Conservation (phyloP, 2,888 invertebrate genomes). For the Lapara coniferarum region DNA sequence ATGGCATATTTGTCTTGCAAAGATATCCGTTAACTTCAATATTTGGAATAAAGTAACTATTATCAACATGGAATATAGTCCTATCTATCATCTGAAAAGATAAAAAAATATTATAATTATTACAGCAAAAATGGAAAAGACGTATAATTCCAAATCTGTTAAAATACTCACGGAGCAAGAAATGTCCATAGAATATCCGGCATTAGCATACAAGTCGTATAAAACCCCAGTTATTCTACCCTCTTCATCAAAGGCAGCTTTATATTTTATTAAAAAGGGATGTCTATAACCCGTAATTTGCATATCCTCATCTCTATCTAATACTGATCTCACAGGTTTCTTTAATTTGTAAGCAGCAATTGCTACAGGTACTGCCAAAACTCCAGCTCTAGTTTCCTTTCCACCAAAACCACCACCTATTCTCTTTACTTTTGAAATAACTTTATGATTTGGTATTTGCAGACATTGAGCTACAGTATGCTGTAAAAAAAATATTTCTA, state of each 20-base stretch:
- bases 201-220: constrained; percentile 87
- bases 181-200: constrained; percentile 89
- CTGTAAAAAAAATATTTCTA: constrained; percentile 67
- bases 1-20: constrained; percentile 95
- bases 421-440: constrained; percentile 89
- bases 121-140: not conserved
- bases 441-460: constrained; percentile 86
- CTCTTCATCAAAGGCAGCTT: constrained; percentile 87
- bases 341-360: constrained; percentile 89
- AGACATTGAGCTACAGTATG: constrained; percentile 85
- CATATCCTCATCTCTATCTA: constrained; percentile 95
- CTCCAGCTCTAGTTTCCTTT: constrained; percentile 88
- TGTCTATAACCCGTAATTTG: constrained; percentile 90
- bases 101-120: not conserved
- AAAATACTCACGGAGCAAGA: constrained; percentile 83
- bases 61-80: constrained; percentile 90
- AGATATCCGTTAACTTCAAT: constrained; percentile 86
- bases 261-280: constrained; percentile 90
- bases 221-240: constrained; percentile 87
- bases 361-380: constrained; percentile 87
- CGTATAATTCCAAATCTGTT: constrained; percentile 2
- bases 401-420: constrained; percentile 96
- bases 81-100: constrained; percentile 88
- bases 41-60: constrained; percentile 91
- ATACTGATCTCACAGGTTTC: constrained; percentile 88